Base-by-base conservation (phyloP, 2,888 invertebrate genomes). In the Apamea sordens region DNA sequence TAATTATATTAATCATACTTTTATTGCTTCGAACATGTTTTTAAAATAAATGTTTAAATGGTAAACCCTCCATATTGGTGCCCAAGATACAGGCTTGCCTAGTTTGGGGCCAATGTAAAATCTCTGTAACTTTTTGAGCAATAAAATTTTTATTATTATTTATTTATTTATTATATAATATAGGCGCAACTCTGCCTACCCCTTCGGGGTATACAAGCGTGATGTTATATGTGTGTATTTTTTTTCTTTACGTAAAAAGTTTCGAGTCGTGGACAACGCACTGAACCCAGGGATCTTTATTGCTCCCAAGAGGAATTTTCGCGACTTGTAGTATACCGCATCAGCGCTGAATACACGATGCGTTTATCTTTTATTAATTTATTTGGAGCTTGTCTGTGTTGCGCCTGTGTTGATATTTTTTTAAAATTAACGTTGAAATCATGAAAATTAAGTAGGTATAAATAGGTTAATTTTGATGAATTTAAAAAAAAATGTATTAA, bases 281-380 rank as follows among this genome's bases (percentile, higher is more conserved):
- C 71, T 53, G 59, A 32, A 69, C 56, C 4, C 32, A 21, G 4
- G 32, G 24, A 0, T 41, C 73, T 64, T 70, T 59, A 87, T 72
- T 50, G 8, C 41, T 71, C 77, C 41, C 73, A 2, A 64, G 64
- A 76, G 68, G 44, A 50, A 24, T 77, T 63, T 80, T 56, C 10
- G 28, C 32, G 44, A 68, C 63, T 76, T 77, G 36, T 61, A 73
- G 41, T 74, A 69, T 32, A 59, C n/a, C 41, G 18, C 15, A 70
- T 67, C 47, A 64, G 41, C 41, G 50, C 44, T 78, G 59, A 83
- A 86, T 73, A 70, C n/a, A 36, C 18, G 24, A 68, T 69, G 68
- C 32, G 47, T 65, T 74, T 56, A 24, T 15, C 15, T 64, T 63
- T 77, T 28, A 64, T 75, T 73, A 50, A 77, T 81, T 47, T 76